Conservation (phyloP, 2,113 vertebrate genomes). For the Cacatua alba region DNA sequence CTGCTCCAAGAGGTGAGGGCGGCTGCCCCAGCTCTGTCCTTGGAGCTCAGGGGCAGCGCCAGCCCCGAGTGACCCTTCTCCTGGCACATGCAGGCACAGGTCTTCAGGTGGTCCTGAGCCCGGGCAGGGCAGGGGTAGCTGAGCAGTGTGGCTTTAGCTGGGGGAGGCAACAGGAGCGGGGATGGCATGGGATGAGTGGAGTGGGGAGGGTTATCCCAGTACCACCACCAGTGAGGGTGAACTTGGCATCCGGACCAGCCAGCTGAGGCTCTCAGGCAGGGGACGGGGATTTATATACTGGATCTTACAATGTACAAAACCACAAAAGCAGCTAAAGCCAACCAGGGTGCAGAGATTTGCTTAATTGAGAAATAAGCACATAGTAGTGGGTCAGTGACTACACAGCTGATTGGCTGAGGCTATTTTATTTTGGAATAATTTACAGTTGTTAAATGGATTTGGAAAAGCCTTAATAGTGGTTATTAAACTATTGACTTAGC, state of each 20-base stretch:
- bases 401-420: conserved; percentile 58
- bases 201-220: background rate
- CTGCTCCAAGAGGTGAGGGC: fast-evolving
- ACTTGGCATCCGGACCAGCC: background rate
- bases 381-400: conserved; percentile 54
- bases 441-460: conserved; percentile 71
- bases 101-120: background rate
- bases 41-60: fast-evolving
- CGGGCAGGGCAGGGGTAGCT: background rate
- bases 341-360: conserved; percentile 27
- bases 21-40: fast-evolving
- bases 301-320: background rate
- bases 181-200: fast-evolving
- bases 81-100: fast-evolving
- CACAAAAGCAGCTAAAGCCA: conserved; percentile 21
- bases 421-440: conserved; percentile 67
- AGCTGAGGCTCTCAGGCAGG: background rate
- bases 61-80: background rate
- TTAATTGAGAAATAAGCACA: conserved; percentile 70
- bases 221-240: fast-evolving
- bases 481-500: conserved; percentile 73
- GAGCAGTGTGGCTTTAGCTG: background rate
- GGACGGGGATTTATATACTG: background rate
- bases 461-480: conserved; percentile 65
- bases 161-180: background rate